A percentile compares a stretch with the other conserved stretches of the same genome.
Conservation (phyloP, 2,113 vertebrate genomes). For the Telmatochromis brichardi region DNA sequence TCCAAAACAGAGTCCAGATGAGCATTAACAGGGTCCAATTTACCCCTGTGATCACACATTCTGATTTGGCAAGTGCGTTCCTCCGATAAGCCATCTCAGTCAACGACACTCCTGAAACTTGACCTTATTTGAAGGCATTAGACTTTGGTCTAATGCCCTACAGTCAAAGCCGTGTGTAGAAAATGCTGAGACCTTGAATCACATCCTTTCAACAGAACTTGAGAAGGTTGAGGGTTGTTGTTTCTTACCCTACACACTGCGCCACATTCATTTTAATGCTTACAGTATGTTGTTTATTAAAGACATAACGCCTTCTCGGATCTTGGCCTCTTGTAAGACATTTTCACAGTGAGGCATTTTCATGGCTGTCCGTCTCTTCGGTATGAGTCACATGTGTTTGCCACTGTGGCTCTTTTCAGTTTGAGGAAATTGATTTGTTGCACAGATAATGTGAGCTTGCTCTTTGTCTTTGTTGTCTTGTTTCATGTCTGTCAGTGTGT, state of each 20-base stretch:
- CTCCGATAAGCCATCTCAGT: background rate
- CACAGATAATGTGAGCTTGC: slow-evolving; percentile 20
- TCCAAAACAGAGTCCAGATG: background rate
- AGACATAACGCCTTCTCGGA: slow-evolving; percentile 4
- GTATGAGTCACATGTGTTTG: slow-evolving; percentile 40
- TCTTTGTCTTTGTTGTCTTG: background rate
- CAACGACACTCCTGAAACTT: slow-evolving; percentile 10
- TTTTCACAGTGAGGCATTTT: slow-evolving; percentile 52
- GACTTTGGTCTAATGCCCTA: background rate
- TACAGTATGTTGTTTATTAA: slow-evolving; percentile 42
- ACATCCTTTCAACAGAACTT: slow-evolving; percentile 2
- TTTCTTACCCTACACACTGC: background rate
- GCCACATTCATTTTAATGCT: slow-evolving; percentile 12
- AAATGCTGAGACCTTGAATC: background rate
- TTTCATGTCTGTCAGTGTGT: background rate
- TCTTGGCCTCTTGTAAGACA: slow-evolving; percentile 46
- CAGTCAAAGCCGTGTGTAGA: background rate
- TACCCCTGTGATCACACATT: background rate
- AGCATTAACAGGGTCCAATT: background rate
- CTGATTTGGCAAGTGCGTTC: background rate
- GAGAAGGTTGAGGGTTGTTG: background rate
- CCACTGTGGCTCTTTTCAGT: slow-evolving; percentile 15
- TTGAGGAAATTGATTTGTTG: slow-evolving; percentile 41
- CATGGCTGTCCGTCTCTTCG: slow-evolving; percentile 23
- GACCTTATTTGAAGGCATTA: slow-evolving; percentile 12